Percentiles rank a stretch among this genome's conserved stretches.
Evolutionary conservation across 2,888 invertebrate species (phyloP).

Genomic region (Pardosa pseudoannulata): DNA sequence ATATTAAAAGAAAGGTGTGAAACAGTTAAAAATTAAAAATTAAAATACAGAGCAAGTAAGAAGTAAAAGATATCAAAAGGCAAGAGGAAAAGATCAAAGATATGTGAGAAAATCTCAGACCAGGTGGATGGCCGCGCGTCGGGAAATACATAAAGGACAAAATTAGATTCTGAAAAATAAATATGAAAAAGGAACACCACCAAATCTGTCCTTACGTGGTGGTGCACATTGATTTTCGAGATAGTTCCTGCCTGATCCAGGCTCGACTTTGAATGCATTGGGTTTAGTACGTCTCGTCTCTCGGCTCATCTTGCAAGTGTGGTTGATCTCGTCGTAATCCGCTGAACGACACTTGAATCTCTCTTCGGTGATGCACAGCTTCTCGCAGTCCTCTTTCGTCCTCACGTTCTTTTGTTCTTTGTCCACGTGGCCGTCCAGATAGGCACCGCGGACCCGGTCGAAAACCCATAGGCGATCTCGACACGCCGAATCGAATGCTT

Average conservation of each 20-base stretch:
- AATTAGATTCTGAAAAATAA: no score
- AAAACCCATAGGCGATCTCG: constrained; percentile 79
- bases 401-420: constrained; percentile 77
- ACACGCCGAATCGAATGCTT: constrained; percentile 76
- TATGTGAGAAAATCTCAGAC: no score
- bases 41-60: no score
- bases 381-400: constrained; percentile 79
- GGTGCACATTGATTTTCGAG: constrained; percentile 80
- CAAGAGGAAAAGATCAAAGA: no score
- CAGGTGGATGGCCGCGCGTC: no score
- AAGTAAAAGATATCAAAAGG: no score
- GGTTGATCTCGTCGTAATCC: constrained; percentile 79
- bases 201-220: constrained; percentile 74
- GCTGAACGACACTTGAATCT: constrained; percentile 80
- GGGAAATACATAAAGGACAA: no score
- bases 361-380: constrained; percentile 79
- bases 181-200: no score
- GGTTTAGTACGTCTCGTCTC: constrained; percentile 80
- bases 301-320: constrained; percentile 79
- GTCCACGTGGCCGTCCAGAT: constrained; percentile 78
- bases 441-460: constrained; percentile 79
- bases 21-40: no score
- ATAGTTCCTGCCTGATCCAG: constrained; percentile 79
- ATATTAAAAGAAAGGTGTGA: no score
- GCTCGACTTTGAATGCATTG: constrained; percentile 78